Conservation (phyloP, 2,888 invertebrate genomes). For the Automeris io region DNA sequence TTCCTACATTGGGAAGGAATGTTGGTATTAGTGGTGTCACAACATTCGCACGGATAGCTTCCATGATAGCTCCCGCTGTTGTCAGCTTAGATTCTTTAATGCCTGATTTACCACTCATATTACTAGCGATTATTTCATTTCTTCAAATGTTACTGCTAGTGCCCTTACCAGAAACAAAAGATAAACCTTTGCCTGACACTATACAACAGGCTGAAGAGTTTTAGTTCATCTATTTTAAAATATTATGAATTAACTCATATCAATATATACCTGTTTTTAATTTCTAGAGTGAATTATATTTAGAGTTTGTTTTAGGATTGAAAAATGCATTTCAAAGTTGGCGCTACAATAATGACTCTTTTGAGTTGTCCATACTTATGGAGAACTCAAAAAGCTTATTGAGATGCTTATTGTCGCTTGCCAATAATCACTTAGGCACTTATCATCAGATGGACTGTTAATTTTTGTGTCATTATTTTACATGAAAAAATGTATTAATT, state of each 20-base stretch:
- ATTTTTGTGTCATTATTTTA: too few species aligned
- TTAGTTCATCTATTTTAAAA: slow-evolving; percentile 7
- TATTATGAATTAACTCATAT: not conserved
- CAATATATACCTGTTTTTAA: not conserved
- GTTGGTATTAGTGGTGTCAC: slow-evolving; percentile 85
- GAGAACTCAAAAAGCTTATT: too few species aligned
- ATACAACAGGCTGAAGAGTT: slow-evolving; percentile 64
- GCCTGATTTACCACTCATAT: slow-evolving; percentile 42
- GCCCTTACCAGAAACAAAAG: slow-evolving; percentile 67
- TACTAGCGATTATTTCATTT: slow-evolving; percentile 43
- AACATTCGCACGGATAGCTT: slow-evolving; percentile 86
- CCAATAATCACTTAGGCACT: too few species aligned
- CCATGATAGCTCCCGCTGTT: slow-evolving; percentile 76
- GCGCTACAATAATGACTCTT: too few species aligned
- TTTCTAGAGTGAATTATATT: too few species aligned
- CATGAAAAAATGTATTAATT: too few species aligned
- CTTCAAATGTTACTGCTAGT: slow-evolving; percentile 46
- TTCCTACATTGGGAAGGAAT: slow-evolving; percentile 86
- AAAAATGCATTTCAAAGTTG: too few species aligned
- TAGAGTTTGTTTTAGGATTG: too few species aligned
- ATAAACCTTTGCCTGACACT: slow-evolving; percentile 66
- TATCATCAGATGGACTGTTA: too few species aligned
- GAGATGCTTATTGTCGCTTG: too few species aligned
- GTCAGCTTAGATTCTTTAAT: slow-evolving; percentile 40
- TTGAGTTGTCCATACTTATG: too few species aligned